Evolutionary conservation across 2,888 invertebrate genomes (phyloP), one percentile per base, ranked within the genome.

Genomic region (Eupithecia pulchellata): DNA sequence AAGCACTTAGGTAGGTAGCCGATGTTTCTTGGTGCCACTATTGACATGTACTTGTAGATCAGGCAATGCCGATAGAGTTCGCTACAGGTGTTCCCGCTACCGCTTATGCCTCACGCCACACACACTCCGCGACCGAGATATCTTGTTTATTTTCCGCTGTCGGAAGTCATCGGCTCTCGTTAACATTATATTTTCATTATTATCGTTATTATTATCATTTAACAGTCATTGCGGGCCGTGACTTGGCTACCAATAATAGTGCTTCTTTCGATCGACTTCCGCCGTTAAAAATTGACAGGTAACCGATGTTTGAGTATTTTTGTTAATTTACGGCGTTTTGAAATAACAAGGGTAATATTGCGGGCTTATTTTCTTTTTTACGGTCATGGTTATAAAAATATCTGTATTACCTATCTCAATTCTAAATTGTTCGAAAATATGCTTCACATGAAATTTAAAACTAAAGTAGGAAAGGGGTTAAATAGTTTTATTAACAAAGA

Each of bases 121-220:
- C 72, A 66, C 77, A 47, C 63, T 75, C 77, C 77, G 81, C 82
- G 84, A 84, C 85, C 71, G 80, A 77, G 81, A 77, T 77, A 78
- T 80, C 83, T 82, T 91, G 90, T 91, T 91, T 90, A 89, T 85
- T 88, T 83, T 85, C 79, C 73, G 82, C 79, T 84, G 88, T 85
- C 88, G 88, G 89, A 90, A 88, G 87, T 86, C 80, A 82, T 81
- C 81, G 80, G 79, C 83, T 85, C 86, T 87, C 85, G 84, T 86
- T 86, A 86, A 78, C 84, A 79, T 82, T 81, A 86, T 87, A 88
- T 90, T 88, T 87, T 86, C 87, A 84, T 88, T 81, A 82, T 61
- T 61, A 34, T 61, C 61, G 61, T 61, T 83, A 84, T 88, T 81
- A 82, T 61, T 61, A 34, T 61, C 61, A 34, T 61, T 83, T 83